Evolutionary conservation across 2,797 vertebrate genomes (phyloP), one percentile per base, ranked within the genome.

Genomic region (Tapirus indicus): DNA sequence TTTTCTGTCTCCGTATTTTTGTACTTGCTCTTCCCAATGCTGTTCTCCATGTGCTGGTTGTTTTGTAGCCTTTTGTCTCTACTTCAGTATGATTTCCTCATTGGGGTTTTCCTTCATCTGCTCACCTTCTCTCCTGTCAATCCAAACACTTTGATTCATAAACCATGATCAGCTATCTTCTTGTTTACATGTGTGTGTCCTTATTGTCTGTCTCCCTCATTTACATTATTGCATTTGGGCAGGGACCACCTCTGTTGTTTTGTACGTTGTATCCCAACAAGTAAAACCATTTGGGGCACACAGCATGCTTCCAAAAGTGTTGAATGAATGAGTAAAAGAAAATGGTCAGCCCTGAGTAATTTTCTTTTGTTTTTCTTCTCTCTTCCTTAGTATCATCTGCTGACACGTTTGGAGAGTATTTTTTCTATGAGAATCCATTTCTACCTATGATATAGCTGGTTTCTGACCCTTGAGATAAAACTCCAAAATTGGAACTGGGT

Each of bases 401-500:
- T 54, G 64, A 86, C 78, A 79, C 27, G 23, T 68, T 35, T 80
- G 41, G 66, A 83, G 35, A 85, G 21, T 75, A 66, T 72, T 89
- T 92, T 74, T 74, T 58, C 66, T 21, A 0, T 32, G 8, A 78
- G 80, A 71, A 95, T 62, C 80, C 71, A 62, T 77, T 86, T 96
- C 75, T 85, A 52, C 62, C 87, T 92, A 25, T 74, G 88, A 77
- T 86, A 66, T 23, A 97, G 88, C 64, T 96, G 82, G n/a, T 91
- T 95, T 94, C 90, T 97, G 97, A 97, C 83, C 93, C 94, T 92
- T 91, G 96, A 97, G 94, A 93, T 92, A 94, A 95, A 97, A 88
- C 62, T 92, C 80, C 72, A 49, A 29, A 58, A 74, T 91, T 95
- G 96, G 90, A 95, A 84, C 44, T 29, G 38, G 88, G 77, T 69